phyloP scores from a whole-genome alignment of 1,140 invertebrate genomes.

The Trypoxylus dichotomus region DNA sequence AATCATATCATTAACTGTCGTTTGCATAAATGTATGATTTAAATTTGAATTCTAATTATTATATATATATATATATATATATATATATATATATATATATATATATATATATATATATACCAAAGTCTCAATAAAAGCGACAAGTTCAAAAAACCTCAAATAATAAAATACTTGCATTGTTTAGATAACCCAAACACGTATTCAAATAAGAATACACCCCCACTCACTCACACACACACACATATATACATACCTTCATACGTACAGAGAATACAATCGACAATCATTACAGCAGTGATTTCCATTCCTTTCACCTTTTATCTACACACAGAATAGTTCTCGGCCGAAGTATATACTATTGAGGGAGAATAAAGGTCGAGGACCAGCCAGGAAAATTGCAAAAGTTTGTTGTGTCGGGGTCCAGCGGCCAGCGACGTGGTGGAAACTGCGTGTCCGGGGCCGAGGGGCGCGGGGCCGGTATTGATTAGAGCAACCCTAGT shows the following conservation, averaged over 20 bases:
- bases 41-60: no score
- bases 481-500: conserved; percentile 52
- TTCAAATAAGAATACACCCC: background rate
- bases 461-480: conserved; percentile 42
- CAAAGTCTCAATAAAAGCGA: no score
- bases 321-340: conserved; percentile 11
- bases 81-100: no score
- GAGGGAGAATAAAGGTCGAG: conserved; percentile 41
- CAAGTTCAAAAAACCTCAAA: no score
- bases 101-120: no score
- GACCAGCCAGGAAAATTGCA: conserved; percentile 40
- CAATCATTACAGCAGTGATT: conserved; percentile 18
- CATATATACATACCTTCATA: background rate
- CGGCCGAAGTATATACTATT: background rate
- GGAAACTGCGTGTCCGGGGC: conserved; percentile 40
- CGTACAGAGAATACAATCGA: background rate
- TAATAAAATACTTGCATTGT: no score
- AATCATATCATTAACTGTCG: no score
- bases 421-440: conserved; percentile 34
- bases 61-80: no score
- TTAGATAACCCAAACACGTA: background rate
- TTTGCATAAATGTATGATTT: no score
- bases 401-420: conserved; percentile 45
- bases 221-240: no score
- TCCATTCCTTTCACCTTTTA: conserved; percentile 23